phyloP scores from a whole-genome alignment of 2,888 invertebrate genomes.

The Diploptera punctata region DNA sequence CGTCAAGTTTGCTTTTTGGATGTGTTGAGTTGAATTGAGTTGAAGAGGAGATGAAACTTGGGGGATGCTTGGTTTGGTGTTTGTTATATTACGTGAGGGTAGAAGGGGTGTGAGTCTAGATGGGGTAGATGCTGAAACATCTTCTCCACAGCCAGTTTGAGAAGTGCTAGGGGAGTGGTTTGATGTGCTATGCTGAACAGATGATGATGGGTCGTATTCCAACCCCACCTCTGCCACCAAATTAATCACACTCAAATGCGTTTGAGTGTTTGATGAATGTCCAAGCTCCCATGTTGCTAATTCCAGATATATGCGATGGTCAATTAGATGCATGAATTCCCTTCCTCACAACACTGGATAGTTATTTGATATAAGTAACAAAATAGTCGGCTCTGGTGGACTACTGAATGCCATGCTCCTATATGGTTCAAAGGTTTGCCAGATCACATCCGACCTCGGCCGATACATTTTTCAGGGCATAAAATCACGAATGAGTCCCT shows the following conservation, averaged over 20 bases:
- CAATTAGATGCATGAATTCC: too few species aligned
- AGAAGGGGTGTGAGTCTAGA: neutral
- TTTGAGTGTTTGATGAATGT: conserved; percentile 24
- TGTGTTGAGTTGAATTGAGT: conserved; percentile 30
- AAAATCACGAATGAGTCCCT: too few species aligned
- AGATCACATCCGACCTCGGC: too few species aligned
- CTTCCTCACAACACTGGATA: too few species aligned
- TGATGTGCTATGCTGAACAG: too few species aligned
- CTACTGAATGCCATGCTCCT: too few species aligned
- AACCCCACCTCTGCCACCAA: neutral
- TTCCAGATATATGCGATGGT: neutral
- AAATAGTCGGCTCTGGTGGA: too few species aligned
- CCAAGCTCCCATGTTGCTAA: neutral
- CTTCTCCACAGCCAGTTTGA: too few species aligned
- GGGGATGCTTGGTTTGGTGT: conserved; percentile 17
- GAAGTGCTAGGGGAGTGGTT: too few species aligned
- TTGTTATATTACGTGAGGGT: conserved; percentile 7
- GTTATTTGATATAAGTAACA: too few species aligned
- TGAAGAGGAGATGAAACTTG: conserved; percentile 30
- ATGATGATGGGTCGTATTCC: neutral
- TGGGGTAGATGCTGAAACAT: neutral
- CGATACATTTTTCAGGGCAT: too few species aligned
- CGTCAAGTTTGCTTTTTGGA: conserved; percentile 28
- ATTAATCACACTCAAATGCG: conserved; percentile 22
- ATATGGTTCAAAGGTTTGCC: too few species aligned